phyloP scores from a whole-genome alignment of 1,140 invertebrate genomes.

The Drosophila sechellia region DNA sequence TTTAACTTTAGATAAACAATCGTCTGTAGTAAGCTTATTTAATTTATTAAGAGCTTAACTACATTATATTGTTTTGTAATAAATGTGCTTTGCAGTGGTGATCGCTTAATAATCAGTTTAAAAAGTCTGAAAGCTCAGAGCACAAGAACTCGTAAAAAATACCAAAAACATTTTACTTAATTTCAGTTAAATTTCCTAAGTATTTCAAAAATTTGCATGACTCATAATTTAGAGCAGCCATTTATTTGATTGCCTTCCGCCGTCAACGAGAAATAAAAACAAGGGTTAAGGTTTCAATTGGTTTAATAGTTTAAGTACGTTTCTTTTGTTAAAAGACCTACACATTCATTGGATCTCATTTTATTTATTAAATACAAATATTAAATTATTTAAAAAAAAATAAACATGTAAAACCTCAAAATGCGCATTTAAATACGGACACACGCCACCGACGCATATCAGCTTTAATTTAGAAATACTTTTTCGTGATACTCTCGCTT shows the following conservation, averaged over 20 bases:
- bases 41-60: neutral
- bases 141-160: neutral
- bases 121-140: too few relatives aligned
- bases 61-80: too few relatives aligned
- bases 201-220: neutral
- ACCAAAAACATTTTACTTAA: neutral
- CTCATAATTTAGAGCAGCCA: neutral
- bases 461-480: conserved; percentile 75
- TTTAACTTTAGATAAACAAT: neutral
- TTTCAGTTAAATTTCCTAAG: neutral
- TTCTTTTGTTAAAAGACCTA: conserved; percentile 79
- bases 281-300: conserved; percentile 43
- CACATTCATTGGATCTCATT: conserved; percentile 60
- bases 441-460: conserved; percentile 48
- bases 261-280: neutral
- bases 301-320: conserved; percentile 78
- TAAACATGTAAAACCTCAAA: conserved; percentile 76
- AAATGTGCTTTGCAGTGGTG: too few relatives aligned
- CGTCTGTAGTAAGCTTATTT: neutral
- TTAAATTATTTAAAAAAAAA: conserved; percentile 80
- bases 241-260: neutral
- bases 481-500: conserved; percentile 57
- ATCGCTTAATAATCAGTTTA: too few relatives aligned
- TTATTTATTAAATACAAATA: conserved; percentile 77
- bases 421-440: conserved; percentile 72